Evolutionary conservation across 2,888 invertebrate species (phyloP).

Genomic region (Mythimna impura): DNA sequence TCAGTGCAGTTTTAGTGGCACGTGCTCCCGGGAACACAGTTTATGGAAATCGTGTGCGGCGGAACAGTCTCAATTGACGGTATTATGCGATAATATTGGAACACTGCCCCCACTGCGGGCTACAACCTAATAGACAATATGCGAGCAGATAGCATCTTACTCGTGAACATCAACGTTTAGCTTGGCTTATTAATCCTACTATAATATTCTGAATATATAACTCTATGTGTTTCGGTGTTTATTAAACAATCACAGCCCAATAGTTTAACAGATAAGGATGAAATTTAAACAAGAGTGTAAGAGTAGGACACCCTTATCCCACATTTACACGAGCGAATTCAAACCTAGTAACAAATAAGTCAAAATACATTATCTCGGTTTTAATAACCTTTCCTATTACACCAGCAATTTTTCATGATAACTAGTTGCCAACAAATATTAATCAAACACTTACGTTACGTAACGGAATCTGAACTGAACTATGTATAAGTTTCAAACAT

Average conservation of each 20-base stretch:
- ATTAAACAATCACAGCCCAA: not conserved
- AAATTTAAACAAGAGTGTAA: not conserved
- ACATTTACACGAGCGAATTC: not conserved
- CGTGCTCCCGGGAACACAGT: constrained; percentile 73
- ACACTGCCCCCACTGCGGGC: constrained; percentile 64
- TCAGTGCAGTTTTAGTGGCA: constrained; percentile 73
- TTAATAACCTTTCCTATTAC: constrained; percentile 17
- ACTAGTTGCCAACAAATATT: constrained; percentile 31
- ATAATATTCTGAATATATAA: not conserved
- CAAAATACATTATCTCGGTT: constrained; percentile 1
- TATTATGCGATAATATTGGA: constrained; percentile 76
- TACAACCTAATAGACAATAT: constrained; percentile 70
- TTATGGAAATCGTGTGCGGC: constrained; percentile 78
- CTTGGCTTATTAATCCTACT: constrained; percentile 36
- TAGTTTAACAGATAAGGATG: not conserved
- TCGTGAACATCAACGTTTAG: constrained; percentile 56
- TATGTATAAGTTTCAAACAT: constrained; percentile 13
- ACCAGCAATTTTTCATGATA: constrained; percentile 21
- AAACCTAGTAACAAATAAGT: not conserved
- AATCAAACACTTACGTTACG: constrained; percentile 13
- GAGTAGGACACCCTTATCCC: too few species aligned
- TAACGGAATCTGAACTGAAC: constrained; percentile 9
- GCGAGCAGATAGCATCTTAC: constrained; percentile 71
- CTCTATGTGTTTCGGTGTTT: not conserved
- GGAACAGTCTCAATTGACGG: constrained; percentile 75